Base-by-base conservation (phyloP, 2,113 vertebrate species). In the Cinclus cinclus region DNA sequence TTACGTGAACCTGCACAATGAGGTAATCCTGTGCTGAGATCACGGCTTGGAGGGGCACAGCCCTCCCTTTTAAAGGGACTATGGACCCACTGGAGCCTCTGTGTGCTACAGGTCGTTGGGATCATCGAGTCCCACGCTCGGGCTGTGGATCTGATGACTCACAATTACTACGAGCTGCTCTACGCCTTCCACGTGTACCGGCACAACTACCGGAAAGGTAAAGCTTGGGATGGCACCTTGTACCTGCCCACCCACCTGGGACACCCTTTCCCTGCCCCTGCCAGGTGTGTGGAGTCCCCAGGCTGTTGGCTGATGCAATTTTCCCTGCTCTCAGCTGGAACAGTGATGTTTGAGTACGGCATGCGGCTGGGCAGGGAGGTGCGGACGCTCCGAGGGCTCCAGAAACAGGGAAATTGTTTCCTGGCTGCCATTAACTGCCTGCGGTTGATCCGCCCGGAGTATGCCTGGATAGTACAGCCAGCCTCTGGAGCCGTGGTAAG, bases 121-220 rank as follows among this genome's bases (percentile, higher is more conserved):
- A 99, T 99, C 95, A 99, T 99, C 4, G 99, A 99, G 90, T 99
- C 99, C 3, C 98, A 99, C 0, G 99, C 99, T 18, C 95, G 99
- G 50, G 98, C 99, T 0, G 98, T 99, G 70, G 99, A 99, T 89
- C 98, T 99, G 27, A 98, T 99, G 98, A 98, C 98, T 39, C 99
- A 99, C 79, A 99, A 99, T 74, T 99, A 99, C 97, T 99, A 99
- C 1, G 99, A 99, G 97, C 98, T 99, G 79, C 98, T 99, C 3
- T 99, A 99, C 7, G 98, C 99, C 15, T 99, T 99, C 97, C 99
- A 99, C 82, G 97, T 99, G 95, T 98, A 99, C 96, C 98, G 99
- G 25, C 99, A 99, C 97, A 99, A 99, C 97, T 99, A 99, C 95
- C 98, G 99, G 81, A 99, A 99, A 98, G 99, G 99, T 99, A 65